A percentile compares a stretch with the other conserved stretches of the same genome.
Evolutionary conservation across 2,797 vertebrate species (phyloP).

Genomic region (Mustela erminea): DNA sequence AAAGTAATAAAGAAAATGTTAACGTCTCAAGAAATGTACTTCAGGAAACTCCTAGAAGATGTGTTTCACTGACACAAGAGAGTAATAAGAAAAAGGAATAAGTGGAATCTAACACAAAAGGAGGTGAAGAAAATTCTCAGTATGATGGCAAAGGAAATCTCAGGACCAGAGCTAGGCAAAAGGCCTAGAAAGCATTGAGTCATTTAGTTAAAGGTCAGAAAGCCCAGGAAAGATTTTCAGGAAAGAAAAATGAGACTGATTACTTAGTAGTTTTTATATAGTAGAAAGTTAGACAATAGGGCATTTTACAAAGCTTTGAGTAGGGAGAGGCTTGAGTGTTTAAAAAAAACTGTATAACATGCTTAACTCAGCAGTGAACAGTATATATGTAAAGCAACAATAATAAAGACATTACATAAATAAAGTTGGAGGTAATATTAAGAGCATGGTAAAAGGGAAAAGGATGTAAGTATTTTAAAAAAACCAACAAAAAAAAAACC

Average conservation of each 20-base stretch:
- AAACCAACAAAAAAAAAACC: not conserved
- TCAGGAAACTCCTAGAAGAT: not conserved
- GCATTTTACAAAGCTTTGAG: not conserved
- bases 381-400: not conserved
- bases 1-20: conserved; percentile 2
- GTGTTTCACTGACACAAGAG: not conserved
- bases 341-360: not conserved
- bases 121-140: not conserved
- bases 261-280: not conserved
- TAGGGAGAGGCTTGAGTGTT: not conserved
- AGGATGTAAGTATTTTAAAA: not conserved
- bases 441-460: not conserved
- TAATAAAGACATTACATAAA: not conserved
- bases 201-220: not conserved
- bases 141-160: not conserved
- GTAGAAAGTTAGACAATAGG: not conserved
- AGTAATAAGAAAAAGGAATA: not conserved
- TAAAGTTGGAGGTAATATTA: not conserved
- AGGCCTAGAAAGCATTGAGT: not conserved
- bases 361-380: not conserved
- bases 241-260: not conserved
- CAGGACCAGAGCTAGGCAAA: not conserved
- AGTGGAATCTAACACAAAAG: not conserved
- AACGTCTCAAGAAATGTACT: not conserved
- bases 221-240: not conserved